Percentiles rank a stretch among this genome's conserved stretches.
phyloP scores from a whole-genome alignment of 2,888 invertebrate genomes.

The Meiosimyza decipiens region DNA sequence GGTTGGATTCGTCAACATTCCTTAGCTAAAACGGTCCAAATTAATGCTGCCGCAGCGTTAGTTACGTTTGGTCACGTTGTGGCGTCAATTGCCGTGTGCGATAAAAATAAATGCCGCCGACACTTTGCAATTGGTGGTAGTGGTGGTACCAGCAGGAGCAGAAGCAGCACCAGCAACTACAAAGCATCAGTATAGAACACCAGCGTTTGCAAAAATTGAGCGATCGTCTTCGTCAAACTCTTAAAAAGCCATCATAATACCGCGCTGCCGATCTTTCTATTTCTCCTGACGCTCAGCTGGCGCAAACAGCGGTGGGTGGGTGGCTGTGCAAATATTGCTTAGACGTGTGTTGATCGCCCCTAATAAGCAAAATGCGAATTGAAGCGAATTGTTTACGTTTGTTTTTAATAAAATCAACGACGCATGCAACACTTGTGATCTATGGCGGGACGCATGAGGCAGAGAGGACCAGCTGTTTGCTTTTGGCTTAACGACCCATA shows the following conservation, averaged over 20 bases:
- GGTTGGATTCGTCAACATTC: background rate
- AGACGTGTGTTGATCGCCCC: background rate
- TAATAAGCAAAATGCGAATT: conserved; percentile 29
- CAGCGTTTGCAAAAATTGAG: background rate
- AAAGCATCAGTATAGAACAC: background rate
- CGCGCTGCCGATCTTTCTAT: background rate
- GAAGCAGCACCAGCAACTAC: background rate
- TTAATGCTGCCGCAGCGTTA: background rate
- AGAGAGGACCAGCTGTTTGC: background rate
- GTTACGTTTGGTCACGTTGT: conserved; percentile 5
- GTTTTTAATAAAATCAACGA: conserved; percentile 59
- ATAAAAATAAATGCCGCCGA: conserved; percentile 31
- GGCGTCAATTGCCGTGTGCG: conserved; percentile 20
- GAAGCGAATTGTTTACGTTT: conserved; percentile 42
- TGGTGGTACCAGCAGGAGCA: background rate
- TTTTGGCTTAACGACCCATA: background rate
- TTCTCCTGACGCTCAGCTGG: background rate
- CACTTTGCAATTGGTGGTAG: background rate
- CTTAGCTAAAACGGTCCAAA: background rate
- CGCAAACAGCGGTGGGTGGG: background rate
- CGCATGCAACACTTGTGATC: conserved; percentile 48
- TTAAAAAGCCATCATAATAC: background rate
- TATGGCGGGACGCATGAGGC: background rate
- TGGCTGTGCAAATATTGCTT: background rate
- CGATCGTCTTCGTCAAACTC: background rate